phyloP scores from a whole-genome alignment of 2,888 invertebrate species.

The Drosophila algonquin region DNA sequence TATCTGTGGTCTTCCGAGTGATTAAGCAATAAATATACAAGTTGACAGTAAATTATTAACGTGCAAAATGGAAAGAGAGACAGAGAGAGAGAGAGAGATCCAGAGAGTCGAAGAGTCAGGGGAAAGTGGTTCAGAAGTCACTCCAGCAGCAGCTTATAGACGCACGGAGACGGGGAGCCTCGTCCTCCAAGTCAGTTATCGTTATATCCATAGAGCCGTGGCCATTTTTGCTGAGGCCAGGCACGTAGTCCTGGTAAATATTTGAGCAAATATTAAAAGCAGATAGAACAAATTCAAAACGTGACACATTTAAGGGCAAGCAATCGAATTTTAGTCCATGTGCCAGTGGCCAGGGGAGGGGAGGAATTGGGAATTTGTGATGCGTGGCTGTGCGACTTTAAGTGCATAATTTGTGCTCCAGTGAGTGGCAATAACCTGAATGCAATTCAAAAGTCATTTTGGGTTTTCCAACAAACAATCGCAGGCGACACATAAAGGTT shows the following conservation, averaged over 20 bases:
- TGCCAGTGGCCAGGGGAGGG: too few relatives aligned
- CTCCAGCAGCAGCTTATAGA: slow-evolving; percentile 25
- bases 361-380: neutral
- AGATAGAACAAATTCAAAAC: slow-evolving; percentile 59
- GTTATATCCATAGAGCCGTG: neutral
- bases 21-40: slow-evolving; percentile 74
- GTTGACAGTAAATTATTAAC: slow-evolving; percentile 74
- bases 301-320: slow-evolving; percentile 55
- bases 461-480: slow-evolving; percentile 18
- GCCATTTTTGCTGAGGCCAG: slow-evolving; percentile 27
- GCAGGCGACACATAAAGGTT: slow-evolving; percentile 46
- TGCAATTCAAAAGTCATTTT: slow-evolving; percentile 67
- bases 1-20: slow-evolving; percentile 75
- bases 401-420: slow-evolving; percentile 55
- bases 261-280: slow-evolving; percentile 67
- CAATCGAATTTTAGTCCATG: slow-evolving; percentile 50
- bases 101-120: slow-evolving; percentile 30
- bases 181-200: slow-evolving; percentile 8
- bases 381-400: slow-evolving; percentile 24
- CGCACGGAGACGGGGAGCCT: too few relatives aligned
- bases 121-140: neutral
- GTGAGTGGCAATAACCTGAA: slow-evolving; percentile 37
- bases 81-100: neutral
- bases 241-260: slow-evolving; percentile 68
- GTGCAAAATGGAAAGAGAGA: slow-evolving; percentile 13